These are phyloP conservation scores for Parazoanthus swiftii DNA, from an alignment of 92 coral and sea anemone genomes.

Conservation along the genomic window DNA sequence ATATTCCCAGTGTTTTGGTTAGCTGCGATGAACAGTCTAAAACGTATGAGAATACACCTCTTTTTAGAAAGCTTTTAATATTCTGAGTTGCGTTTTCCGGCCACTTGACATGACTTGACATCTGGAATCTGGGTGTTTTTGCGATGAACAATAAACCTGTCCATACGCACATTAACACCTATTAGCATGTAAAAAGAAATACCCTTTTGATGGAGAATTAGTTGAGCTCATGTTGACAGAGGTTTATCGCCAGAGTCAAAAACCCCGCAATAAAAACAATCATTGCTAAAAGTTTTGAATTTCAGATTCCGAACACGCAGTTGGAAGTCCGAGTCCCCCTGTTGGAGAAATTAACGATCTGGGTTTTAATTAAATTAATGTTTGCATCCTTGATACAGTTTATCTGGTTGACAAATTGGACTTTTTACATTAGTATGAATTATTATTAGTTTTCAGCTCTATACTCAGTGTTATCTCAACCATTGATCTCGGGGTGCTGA, in stretches of 20 bases:
- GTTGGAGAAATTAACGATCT: conserved; percentile 27
- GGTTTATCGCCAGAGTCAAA: conserved; percentile 29
- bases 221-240: conserved; percentile 44
- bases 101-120: conserved; percentile 39
- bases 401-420: conserved; percentile 34
- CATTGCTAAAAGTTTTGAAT: conserved; percentile 23
- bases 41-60: conserved; percentile 12
- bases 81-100: conserved; percentile 38
- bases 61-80: conserved; percentile 37
- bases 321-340: conserved; percentile 14
- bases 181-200: conserved; percentile 44
- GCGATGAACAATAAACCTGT: conserved; percentile 39
- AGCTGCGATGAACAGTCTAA: background rate
- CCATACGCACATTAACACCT: conserved; percentile 35
- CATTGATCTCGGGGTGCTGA: conserved; percentile 17
- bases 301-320: conserved; percentile 28
- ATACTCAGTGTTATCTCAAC: conserved; percentile 9
- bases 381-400: conserved; percentile 39
- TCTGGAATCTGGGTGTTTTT: conserved; percentile 34
- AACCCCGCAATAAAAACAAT: conserved; percentile 25
- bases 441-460: background rate
- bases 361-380: conserved; percentile 38
- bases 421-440: conserved; percentile 8
- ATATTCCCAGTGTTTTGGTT: conserved; percentile 15
- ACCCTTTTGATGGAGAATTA: conserved; percentile 39